Conservation (phyloP, 2,888 invertebrate species). For the Schizotus pectinicornis region DNA sequence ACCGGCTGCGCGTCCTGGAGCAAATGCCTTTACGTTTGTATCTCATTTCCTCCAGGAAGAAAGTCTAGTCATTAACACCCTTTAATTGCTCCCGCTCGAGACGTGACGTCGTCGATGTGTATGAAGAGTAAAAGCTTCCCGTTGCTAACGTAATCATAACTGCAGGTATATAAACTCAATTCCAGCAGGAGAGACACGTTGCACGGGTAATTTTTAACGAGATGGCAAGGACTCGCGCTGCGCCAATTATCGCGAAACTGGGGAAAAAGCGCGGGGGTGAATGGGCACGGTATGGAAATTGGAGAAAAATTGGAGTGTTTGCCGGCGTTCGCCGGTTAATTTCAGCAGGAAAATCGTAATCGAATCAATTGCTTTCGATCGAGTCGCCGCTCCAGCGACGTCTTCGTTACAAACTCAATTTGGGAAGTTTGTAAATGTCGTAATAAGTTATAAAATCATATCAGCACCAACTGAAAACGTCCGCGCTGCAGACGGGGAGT, state of each 20-base stretch:
- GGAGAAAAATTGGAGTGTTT: constrained; percentile 13
- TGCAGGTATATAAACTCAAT: background rate
- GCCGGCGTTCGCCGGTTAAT: constrained; percentile 8
- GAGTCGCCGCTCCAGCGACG: constrained; percentile 2
- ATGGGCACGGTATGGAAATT: constrained; percentile 10
- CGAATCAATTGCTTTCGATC: constrained; percentile 17
- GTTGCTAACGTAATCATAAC: background rate
- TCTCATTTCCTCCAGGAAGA: constrained; percentile 29
- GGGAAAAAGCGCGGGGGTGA: background rate
- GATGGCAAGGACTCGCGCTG: background rate
- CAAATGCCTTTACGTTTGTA: constrained; percentile 26
- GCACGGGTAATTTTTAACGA: constrained; percentile 1
- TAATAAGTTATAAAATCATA: constrained; percentile 20
- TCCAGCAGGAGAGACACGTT: background rate
- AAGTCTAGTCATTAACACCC: constrained; percentile 24
- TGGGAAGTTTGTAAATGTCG: constrained; percentile 17
- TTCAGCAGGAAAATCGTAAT: constrained; percentile 20
- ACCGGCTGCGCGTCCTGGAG: constrained; percentile 17
- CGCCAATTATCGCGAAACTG: constrained; percentile 4
- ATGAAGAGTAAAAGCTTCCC: background rate
- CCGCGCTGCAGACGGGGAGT: background rate
- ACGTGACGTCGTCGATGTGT: constrained; percentile 24
- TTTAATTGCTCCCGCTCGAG: constrained; percentile 23
- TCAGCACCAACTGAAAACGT: constrained; percentile 8
- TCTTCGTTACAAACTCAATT: constrained; percentile 22